phyloP scores from a whole-genome alignment of 2,797 vertebrate species.

The Podarcis lilfordi region DNA sequence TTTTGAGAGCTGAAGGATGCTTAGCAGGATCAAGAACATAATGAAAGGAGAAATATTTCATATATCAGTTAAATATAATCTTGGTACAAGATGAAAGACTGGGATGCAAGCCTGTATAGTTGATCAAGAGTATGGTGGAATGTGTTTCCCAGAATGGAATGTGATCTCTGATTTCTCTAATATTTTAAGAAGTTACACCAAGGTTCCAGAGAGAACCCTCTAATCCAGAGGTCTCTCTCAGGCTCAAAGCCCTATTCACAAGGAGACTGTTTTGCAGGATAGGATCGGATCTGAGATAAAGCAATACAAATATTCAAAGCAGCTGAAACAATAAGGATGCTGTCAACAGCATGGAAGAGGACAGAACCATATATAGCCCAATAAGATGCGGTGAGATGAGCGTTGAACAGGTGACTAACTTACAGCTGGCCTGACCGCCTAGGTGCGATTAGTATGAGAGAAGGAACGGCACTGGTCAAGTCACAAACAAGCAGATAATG shows the following conservation, averaged over 20 bases:
- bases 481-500: neutral
- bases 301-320: neutral
- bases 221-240: neutral
- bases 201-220: neutral
- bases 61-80: constrained; percentile 7
- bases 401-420: neutral
- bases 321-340: constrained; percentile 20
- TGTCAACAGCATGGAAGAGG: neutral
- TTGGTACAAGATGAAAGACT: constrained; percentile 15
- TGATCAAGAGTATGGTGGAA: neutral
- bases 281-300: constrained; percentile 5
- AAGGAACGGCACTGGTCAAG: neutral
- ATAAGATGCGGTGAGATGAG: neutral
- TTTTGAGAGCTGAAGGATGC: neutral
- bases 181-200: constrained; percentile 17
- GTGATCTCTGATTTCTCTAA: neutral
- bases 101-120: neutral
- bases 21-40: constrained; percentile 5
- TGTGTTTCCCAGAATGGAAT: neutral
- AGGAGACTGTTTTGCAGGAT: neutral
- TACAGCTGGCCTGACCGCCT: neutral
- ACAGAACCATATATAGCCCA: too few species aligned
- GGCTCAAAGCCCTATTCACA: neutral
- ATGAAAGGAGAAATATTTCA: neutral
- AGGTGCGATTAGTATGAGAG: neutral